A percentile compares a stretch with the other conserved stretches of the same genome.
Conservation (phyloP, 2,888 invertebrate genomes). For the Lymantria monacha region DNA sequence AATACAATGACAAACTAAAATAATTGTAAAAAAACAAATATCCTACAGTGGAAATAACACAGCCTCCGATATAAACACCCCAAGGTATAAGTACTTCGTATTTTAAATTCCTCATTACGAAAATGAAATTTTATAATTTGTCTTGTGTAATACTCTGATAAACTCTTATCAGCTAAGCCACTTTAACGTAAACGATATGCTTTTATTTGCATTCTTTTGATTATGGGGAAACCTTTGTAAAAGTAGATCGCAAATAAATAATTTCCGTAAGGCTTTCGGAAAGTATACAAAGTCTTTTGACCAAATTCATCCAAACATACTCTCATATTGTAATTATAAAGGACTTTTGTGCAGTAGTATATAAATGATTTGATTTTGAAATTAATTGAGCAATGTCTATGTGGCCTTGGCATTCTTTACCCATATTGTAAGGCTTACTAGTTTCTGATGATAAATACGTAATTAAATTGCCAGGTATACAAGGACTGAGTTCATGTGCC, state of each 20-base stretch:
- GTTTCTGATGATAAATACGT: not conserved
- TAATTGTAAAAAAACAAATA: conserved; percentile 1
- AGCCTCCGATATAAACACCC: not conserved
- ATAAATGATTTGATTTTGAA: not conserved
- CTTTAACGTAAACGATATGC: conserved; percentile 8
- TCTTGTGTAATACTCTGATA: not conserved
- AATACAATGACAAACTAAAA: no score
- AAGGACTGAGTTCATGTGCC: conserved; percentile 1
- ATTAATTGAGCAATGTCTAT: not conserved
- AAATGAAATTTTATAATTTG: not conserved
- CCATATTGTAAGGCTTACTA: not conserved
- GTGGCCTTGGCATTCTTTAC: not conserved
- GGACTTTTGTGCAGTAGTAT: not conserved
- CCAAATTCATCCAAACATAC: conserved; percentile 3
- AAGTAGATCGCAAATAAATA: conserved; percentile 5
- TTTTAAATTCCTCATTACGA: not conserved
- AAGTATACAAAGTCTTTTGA: conserved; percentile 1
- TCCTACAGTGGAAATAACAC: not conserved
- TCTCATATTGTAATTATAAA: not conserved
- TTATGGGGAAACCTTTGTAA: conserved; percentile 18
- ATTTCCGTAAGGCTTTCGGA: conserved; percentile 1
- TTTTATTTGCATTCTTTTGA: not conserved
- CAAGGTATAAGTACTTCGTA: not conserved
- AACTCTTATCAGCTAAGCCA: conserved; percentile 6
- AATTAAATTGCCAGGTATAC: not conserved